Evolutionary conservation across 1,140 invertebrate genomes (phyloP).

Genomic region (Ostrea edulis): DNA sequence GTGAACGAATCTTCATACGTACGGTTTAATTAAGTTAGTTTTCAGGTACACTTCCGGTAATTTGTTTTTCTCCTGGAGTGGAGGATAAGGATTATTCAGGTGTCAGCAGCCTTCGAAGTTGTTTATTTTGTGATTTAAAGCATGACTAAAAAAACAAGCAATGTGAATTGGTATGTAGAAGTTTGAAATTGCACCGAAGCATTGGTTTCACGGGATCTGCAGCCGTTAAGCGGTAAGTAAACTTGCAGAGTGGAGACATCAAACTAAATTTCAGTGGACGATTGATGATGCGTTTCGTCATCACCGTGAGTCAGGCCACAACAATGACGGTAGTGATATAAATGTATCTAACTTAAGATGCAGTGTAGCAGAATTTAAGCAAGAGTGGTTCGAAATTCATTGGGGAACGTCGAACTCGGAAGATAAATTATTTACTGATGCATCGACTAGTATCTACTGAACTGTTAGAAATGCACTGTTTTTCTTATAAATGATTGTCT

Average conservation of each 20-base stretch:
- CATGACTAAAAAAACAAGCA: not conserved
- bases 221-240: not conserved
- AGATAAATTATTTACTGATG: no score
- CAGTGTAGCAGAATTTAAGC: no score
- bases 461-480: no score
- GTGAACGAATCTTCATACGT: not conserved
- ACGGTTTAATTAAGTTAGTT: not conserved
- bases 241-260: not conserved
- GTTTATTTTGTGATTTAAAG: not conserved
- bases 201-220: not conserved
- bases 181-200: not conserved
- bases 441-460: no score
- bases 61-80: constrained; percentile 7
- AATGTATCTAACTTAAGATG: no score
- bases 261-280: not conserved
- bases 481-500: no score
- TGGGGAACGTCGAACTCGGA: no score
- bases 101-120: not conserved
- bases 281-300: constrained; percentile 1
- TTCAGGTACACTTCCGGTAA: not conserved
- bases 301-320: constrained; percentile 1
- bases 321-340: not conserved
- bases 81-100: no score
- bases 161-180: not conserved
- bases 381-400: no score